phyloP scores from a whole-genome alignment of 2,113 vertebrate species.

The Phodopus roborovskii region DNA sequence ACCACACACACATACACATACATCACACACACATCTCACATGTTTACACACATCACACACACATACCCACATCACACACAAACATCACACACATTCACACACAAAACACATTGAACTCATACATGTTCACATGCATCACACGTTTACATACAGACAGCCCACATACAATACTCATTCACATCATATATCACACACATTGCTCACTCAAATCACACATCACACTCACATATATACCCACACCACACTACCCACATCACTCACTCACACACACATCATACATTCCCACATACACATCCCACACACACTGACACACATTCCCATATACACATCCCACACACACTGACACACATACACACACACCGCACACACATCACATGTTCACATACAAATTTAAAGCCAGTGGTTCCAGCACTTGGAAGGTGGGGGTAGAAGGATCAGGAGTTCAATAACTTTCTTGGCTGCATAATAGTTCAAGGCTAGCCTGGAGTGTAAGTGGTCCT shows the following conservation, averaged over 20 bases:
- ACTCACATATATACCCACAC: neutral
- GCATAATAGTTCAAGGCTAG: neutral
- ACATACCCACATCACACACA: no score
- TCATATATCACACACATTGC: no score
- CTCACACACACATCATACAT: neutral
- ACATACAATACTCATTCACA: no score
- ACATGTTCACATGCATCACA: no score
- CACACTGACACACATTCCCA: no score
- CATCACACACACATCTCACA: no score
- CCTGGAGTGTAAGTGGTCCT: neutral
- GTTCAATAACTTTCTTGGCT: neutral
- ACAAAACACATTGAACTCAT: no score
- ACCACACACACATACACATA: neutral
- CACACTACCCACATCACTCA: neutral
- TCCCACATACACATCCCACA: no score
- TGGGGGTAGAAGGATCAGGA: neutral
- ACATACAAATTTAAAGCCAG: neutral
- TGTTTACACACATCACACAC: no score
- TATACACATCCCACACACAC: neutral
- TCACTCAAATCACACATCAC: neutral
- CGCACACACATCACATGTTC: neutral
- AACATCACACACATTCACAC: no score
- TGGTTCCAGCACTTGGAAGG: neutral
- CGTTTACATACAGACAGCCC: neutral
- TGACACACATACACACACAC: neutral